Evolutionary conservation across 35 echinoderm and acorn worm genomes (phyloP).

Genomic region (Heliocidaris erythrogramma): DNA sequence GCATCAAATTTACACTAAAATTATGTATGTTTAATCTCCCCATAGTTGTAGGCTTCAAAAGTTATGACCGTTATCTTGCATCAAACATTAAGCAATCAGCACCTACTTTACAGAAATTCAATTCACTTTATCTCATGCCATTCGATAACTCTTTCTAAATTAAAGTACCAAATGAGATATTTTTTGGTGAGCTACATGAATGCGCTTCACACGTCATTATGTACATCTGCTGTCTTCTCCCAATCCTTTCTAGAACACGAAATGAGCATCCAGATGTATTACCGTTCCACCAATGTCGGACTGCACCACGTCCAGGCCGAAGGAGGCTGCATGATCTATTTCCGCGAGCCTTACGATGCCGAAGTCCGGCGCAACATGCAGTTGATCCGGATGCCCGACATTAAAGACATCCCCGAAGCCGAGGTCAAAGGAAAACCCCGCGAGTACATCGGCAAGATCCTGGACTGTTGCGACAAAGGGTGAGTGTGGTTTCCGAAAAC

Average conservation of each 20-base stretch:
- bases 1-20: too few relatives aligned
- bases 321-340: slow-evolving; percentile 60
- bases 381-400: slow-evolving; percentile 54
- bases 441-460: slow-evolving; percentile 42
- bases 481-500: slow-evolving; percentile 7
- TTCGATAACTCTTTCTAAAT: too few relatives aligned
- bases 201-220: too few relatives aligned
- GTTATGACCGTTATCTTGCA: too few relatives aligned
- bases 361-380: slow-evolving; percentile 57
- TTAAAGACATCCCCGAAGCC: slow-evolving; percentile 40
- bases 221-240: neutral
- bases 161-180: too few relatives aligned
- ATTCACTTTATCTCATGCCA: too few relatives aligned
- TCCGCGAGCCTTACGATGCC: slow-evolving; percentile 50
- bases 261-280: slow-evolving; percentile 63
- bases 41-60: too few relatives aligned
- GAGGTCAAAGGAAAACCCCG: slow-evolving; percentile 45
- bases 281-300: slow-evolving; percentile 51
- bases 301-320: slow-evolving; percentile 44
- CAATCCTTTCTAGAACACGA: slow-evolving; percentile 45
- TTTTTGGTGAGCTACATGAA: too few relatives aligned
- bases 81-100: too few relatives aligned
- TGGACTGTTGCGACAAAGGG: slow-evolving; percentile 61
- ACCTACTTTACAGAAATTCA: too few relatives aligned
- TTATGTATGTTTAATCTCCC: too few relatives aligned